Conservation (phyloP, 2,113 vertebrate genomes). For the Sialia sialis region DNA sequence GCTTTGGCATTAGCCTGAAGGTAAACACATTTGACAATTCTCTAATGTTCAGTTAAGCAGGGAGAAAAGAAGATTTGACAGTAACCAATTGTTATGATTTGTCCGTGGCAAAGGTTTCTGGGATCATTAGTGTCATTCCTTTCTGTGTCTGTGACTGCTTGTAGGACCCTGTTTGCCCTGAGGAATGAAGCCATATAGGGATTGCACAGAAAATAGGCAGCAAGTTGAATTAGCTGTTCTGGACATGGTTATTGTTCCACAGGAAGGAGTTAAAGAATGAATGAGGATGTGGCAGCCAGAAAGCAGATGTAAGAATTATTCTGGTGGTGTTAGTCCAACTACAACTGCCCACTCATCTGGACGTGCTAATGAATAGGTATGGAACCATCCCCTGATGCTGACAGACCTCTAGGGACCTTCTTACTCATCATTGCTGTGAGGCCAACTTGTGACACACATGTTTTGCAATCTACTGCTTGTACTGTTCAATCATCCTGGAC, state of each 20-base stretch:
- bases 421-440: not conserved
- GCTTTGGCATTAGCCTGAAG: not conserved
- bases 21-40: not conserved
- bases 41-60: not conserved
- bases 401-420: not conserved
- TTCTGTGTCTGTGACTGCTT: not conserved
- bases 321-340: not conserved
- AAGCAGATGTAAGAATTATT: not conserved
- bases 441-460: rapidly evolving
- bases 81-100: not conserved
- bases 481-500: not conserved
- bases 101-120: not conserved
- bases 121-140: not conserved
- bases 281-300: not conserved
- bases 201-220: not conserved
- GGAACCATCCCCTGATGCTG: rapidly evolving
- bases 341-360: not conserved
- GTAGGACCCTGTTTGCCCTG: not conserved
- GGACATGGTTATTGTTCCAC: not conserved
- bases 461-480: not conserved
- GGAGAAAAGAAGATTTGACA: not conserved
- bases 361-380: not conserved
- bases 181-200: not conserved
- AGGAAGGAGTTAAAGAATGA: not conserved
- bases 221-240: not conserved